Evolutionary conservation across 1,140 invertebrate species (phyloP), one percentile per base, ranked within the genome.

Genomic region (Oryzaephilus surinamensis): DNA sequence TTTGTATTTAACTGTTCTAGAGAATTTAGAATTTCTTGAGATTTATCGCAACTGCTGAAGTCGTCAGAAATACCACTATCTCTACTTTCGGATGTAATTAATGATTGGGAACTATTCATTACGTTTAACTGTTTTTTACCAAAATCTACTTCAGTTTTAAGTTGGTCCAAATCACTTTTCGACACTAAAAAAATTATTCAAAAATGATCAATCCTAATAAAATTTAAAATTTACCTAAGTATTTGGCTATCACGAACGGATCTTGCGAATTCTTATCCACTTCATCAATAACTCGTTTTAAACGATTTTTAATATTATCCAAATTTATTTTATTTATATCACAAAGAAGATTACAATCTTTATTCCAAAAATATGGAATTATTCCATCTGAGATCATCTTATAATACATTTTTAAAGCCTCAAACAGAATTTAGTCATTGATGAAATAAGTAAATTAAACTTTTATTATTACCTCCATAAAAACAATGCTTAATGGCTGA

Each of bases 401-500:
- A 4, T 21, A 23, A 21, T 34, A 34, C 17, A 23, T 21, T 11
- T 12, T 34, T 8, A 34, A 10, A n/a, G n/a, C n/a, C n/a, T n/a
- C n/a, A n/a, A n/a, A n/a, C n/a, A n/a, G n/a, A n/a, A n/a, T n/a
- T n/a, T n/a, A n/a, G n/a, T n/a, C n/a, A n/a, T n/a, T n/a, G n/a
- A n/a, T n/a, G n/a, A n/a, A n/a, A n/a, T n/a, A n/a, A n/a, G n/a
- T n/a, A n/a, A n/a, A n/a, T n/a, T n/a, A n/a, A n/a, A n/a, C n/a
- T n/a, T n/a, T n/a, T n/a, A n/a, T n/a, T n/a, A n/a, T n/a, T n/a
- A 52, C 58, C 29, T 48, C 47, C 14, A 58, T 54, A 47, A 67
- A 69, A 3, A 64, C 52, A 1, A 60, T 38, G 35, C 61, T 64
- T 3, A 65, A 26, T 30, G 62, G 61, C 7, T 52, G 55, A 32